These are phyloP conservation scores for Lates japonicus DNA, from an alignment of 2,797 vertebrate genomes.

Conservation along the genomic window DNA sequence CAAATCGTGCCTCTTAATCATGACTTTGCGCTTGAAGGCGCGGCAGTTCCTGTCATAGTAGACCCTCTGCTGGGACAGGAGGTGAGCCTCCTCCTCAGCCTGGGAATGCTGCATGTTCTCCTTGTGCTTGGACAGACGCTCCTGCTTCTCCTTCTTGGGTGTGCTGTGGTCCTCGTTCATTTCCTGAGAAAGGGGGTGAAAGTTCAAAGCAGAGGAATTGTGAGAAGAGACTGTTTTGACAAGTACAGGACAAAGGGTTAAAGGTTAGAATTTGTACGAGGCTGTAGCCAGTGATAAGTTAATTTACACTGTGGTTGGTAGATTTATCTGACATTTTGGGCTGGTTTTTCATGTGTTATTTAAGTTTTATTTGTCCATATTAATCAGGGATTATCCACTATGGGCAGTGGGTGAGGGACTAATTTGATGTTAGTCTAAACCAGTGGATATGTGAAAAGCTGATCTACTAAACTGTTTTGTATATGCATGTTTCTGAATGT, in stretches of 20 bases:
- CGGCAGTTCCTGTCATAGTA: slow-evolving; percentile 98
- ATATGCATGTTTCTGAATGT: slow-evolving; percentile 5
- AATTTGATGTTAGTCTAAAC: neutral
- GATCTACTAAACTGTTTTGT: neutral
- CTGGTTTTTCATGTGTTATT: neutral
- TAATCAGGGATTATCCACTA: neutral
- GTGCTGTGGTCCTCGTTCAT: slow-evolving; percentile 99
- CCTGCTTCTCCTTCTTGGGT: slow-evolving; percentile 99
- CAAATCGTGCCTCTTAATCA: slow-evolving; percentile 95
- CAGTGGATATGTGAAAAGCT: neutral
- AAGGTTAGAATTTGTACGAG: neutral
- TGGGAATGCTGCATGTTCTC: slow-evolving; percentile 99
- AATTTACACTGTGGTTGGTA: neutral
- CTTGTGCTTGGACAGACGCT: slow-evolving; percentile 98
- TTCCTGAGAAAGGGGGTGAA: slow-evolving; percentile 84
- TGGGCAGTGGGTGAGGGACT: neutral
- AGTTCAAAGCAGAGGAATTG: neutral
- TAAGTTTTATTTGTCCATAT: neutral
- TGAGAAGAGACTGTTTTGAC: neutral
- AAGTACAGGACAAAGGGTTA: neutral
- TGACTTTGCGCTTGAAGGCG: slow-evolving; percentile 95
- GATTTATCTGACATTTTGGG: neutral
- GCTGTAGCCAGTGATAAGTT: neutral
- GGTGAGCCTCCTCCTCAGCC: slow-evolving; percentile 97
- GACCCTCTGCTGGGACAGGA: slow-evolving; percentile 95